phyloP scores from a whole-genome alignment of 2,888 invertebrate genomes.

The Hoplodrina ambigua region DNA sequence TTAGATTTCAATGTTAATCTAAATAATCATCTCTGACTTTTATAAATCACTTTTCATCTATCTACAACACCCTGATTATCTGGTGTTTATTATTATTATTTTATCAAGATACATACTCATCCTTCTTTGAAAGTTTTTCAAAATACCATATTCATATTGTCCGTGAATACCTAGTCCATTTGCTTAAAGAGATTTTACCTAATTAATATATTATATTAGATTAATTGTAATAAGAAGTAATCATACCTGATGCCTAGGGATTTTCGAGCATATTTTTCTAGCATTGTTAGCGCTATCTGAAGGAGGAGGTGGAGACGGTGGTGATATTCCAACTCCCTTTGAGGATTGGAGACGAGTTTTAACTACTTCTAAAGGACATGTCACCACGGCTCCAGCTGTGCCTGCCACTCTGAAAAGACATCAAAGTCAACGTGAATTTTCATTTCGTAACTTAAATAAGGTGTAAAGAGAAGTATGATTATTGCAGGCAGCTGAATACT shows the following conservation, averaged over 20 bases:
- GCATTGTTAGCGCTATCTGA: slow-evolving; percentile 88
- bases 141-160: background rate
- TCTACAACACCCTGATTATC: slow-evolving; percentile 22
- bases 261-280: slow-evolving; percentile 94
- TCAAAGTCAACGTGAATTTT: background rate
- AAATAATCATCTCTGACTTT: slow-evolving; percentile 26
- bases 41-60: slow-evolving; percentile 31
- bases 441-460: too few relatives aligned
- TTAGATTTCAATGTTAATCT: slow-evolving; percentile 9
- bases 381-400: slow-evolving; percentile 98
- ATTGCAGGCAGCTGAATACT: too few relatives aligned
- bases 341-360: slow-evolving; percentile 99
- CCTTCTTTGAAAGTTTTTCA: background rate
- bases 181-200: background rate
- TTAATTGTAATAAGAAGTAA: background rate
- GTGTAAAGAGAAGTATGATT: too few relatives aligned
- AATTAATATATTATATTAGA: background rate
- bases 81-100: slow-evolving; percentile 11
- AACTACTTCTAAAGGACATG: slow-evolving; percentile 99
- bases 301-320: slow-evolving; percentile 87
- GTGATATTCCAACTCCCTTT: slow-evolving; percentile 90
- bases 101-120: background rate
- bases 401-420: slow-evolving; percentile 95
- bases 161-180: background rate
- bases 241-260: slow-evolving; percentile 93